A percentile compares a stretch with the other conserved stretches of the same genome.
phyloP scores from a whole-genome alignment of 2,888 invertebrate species.

The Micropterix aruncella region DNA sequence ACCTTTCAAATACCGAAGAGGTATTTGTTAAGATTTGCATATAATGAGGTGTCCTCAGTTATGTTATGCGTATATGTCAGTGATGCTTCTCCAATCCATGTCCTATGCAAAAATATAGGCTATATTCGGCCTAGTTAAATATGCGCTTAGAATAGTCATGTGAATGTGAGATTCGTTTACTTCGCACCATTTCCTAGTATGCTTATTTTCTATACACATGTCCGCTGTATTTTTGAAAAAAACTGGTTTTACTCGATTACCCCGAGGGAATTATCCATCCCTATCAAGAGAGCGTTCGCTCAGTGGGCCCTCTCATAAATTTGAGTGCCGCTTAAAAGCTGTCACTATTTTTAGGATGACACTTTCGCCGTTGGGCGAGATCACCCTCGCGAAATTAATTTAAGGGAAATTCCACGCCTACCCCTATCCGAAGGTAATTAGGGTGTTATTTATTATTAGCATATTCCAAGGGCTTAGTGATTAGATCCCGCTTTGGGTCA shows the following conservation, averaged over 20 bases:
- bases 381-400: background rate
- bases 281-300: background rate
- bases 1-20: too few species aligned
- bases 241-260: background rate
- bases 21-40: too few species aligned
- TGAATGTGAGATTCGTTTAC: too few species aligned
- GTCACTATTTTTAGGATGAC: background rate
- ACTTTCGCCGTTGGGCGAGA: background rate
- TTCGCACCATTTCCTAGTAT: too few species aligned
- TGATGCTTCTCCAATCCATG: too few species aligned
- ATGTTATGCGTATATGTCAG: too few species aligned
- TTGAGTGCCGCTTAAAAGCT: background rate
- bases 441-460: background rate
- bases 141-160: too few species aligned
- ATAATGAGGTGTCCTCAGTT: too few species aligned
- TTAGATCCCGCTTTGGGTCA: background rate
- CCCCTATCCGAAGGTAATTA: background rate
- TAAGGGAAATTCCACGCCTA: background rate
- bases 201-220: too few species aligned
- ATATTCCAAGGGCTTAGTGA: background rate
- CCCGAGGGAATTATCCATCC: background rate
- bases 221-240: too few species aligned
- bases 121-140: too few species aligned
- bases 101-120: too few species aligned
- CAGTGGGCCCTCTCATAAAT: background rate